These are phyloP conservation scores for Pterophyllum scalare DNA, from an alignment of 2,113 vertebrate species.

Conservation along the genomic window DNA sequence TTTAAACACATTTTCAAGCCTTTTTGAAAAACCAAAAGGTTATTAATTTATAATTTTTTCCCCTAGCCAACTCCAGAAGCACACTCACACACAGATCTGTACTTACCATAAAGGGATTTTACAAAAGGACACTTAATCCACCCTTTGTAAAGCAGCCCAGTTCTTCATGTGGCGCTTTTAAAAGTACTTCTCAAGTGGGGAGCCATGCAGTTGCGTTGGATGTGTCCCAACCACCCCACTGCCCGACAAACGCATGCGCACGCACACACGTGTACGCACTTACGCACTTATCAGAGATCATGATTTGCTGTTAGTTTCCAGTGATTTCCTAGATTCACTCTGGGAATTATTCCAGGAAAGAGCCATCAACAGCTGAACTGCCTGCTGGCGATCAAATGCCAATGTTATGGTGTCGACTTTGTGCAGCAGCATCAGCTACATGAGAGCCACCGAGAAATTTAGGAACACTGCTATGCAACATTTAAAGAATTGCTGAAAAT, in stretches of 20 bases:
- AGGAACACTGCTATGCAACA: not conserved
- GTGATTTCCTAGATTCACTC: not conserved
- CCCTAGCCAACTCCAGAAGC: not conserved
- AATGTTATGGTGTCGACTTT: not conserved
- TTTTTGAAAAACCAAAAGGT: not conserved
- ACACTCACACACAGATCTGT: not conserved
- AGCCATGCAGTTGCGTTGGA: not conserved
- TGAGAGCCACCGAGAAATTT: not conserved
- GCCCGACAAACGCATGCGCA: too few relatives aligned
- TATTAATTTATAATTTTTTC: not conserved
- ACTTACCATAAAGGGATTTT: not conserved
- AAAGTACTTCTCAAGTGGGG: not conserved
- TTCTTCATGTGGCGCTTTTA: not conserved
- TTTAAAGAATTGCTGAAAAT: not conserved
- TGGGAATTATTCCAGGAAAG: slow-evolving; percentile 4
- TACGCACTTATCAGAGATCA: not conserved
- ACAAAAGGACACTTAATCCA: not conserved
- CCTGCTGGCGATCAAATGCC: not conserved
- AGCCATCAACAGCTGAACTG: not conserved
- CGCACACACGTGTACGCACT: too few relatives aligned
- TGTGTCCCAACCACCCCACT: too few relatives aligned
- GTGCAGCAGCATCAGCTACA: not conserved
- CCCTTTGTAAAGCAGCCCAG: not conserved
- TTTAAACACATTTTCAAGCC: not conserved
- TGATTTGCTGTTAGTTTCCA: not conserved